Conservation (phyloP, 23 tunicate species). For the Trididemnum miniatum region DNA sequence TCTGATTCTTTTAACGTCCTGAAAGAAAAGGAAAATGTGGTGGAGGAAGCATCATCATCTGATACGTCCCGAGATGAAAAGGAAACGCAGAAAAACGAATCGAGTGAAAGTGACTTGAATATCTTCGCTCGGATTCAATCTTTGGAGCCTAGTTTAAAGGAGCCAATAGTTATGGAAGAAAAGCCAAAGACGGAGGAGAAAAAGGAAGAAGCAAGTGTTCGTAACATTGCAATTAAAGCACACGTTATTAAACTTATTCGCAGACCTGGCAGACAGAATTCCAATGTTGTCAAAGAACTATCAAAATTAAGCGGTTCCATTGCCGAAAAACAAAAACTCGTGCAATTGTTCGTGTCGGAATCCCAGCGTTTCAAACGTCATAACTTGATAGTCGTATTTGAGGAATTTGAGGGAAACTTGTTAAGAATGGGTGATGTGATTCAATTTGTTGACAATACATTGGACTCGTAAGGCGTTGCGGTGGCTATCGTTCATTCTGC, state of each 20-base stretch:
- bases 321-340: constrained; percentile 10
- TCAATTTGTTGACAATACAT: too few relatives aligned
- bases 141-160: neutral
- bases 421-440: neutral
- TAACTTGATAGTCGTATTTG: constrained; percentile 24
- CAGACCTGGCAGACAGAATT: constrained; percentile 48
- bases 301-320: constrained; percentile 37
- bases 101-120: neutral
- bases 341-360: constrained; percentile 54
- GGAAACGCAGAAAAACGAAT: neutral
- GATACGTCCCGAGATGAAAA: neutral
- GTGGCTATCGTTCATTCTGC: too few relatives aligned
- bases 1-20: neutral
- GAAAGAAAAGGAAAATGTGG: constrained; percentile 6
- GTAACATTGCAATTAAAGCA: neutral
- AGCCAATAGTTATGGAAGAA: too few relatives aligned
- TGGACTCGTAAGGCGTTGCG: too few relatives aligned
- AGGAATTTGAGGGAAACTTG: constrained; percentile 23
- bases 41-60: neutral
- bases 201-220: neutral
- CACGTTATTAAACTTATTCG: constrained; percentile 42
- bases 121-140: neutral
- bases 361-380: constrained; percentile 66
- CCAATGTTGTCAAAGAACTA: neutral
- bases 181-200: neutral